A percentile compares a stretch with the other conserved stretches of the same genome.
phyloP scores from a whole-genome alignment of 2,797 vertebrate genomes.

The Scolopax rusticola region DNA sequence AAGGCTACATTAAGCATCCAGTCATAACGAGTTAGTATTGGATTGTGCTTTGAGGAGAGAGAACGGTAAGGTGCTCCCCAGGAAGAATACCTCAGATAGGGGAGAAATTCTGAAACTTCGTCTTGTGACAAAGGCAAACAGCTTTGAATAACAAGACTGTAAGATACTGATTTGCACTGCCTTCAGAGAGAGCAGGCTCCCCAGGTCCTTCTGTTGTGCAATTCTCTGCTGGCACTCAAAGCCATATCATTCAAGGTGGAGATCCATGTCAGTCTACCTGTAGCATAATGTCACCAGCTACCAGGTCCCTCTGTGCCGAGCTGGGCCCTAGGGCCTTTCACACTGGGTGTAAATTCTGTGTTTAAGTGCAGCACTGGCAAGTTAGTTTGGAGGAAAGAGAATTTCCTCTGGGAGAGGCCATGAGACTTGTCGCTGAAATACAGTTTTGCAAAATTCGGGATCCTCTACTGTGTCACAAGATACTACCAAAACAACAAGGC shows the following conservation, averaged over 20 bases:
- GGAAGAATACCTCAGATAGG: background rate
- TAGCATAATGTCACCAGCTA: background rate
- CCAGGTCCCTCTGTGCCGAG: background rate
- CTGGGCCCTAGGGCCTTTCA: background rate
- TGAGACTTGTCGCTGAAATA: background rate
- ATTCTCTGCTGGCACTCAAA: accelerated
- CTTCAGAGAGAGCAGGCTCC: background rate
- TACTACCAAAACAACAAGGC: background rate
- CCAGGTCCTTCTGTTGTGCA: background rate
- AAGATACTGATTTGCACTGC: background rate
- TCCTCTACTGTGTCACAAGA: background rate
- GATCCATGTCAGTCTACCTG: no score
- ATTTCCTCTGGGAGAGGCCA: background rate
- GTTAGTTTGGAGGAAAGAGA: background rate
- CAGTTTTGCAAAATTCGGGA: background rate
- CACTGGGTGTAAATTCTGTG: background rate
- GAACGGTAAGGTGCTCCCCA: accelerated
- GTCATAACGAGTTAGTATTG: background rate
- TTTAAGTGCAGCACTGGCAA: background rate
- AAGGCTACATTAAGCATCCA: background rate
- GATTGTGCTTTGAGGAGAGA: background rate
- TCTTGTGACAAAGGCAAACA: background rate
- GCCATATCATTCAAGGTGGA: background rate
- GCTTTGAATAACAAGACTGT: background rate
- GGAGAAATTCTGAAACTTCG: background rate